These are phyloP conservation scores for Lithophane leautieri DNA, from an alignment of 2,888 invertebrate genomes.

Conservation along the genomic window DNA sequence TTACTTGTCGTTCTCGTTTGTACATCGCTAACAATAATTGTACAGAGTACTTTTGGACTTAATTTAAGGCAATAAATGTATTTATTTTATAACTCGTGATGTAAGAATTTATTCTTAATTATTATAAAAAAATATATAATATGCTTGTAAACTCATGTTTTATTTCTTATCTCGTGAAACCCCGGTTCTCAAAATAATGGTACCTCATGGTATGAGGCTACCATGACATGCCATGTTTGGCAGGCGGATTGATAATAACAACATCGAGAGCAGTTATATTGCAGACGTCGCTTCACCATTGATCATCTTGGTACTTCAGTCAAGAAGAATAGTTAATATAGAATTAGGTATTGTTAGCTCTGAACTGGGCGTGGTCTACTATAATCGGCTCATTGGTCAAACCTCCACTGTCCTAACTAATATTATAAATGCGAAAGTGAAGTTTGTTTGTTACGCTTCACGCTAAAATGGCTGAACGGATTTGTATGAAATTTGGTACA, in stretches of 20 bases:
- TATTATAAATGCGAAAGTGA: no score
- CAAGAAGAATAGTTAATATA: no score
- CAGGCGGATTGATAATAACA: background rate
- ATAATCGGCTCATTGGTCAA: no score
- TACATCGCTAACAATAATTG: constrained; percentile 91
- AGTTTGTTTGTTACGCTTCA: no score
- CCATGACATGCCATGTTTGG: background rate
- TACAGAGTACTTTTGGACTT: constrained; percentile 91
- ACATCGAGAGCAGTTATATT: background rate
- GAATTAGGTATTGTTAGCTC: no score
- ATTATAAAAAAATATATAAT: constrained; percentile 90
- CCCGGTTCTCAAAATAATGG: background rate
- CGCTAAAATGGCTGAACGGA: no score
- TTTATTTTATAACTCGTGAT: constrained; percentile 91
- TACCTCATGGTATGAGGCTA: no score
- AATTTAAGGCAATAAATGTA: constrained; percentile 91
- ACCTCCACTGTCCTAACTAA: no score
- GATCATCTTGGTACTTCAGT: no score
- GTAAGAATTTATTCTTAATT: constrained; percentile 91
- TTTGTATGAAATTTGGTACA: no score
- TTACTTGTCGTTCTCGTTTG: constrained; percentile 90
- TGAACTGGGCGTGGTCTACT: no score
- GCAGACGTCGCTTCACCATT: no score
- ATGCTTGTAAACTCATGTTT: constrained; percentile 89
- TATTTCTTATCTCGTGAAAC: constrained; percentile 68